phyloP scores from a whole-genome alignment of 2,113 vertebrate genomes.

The Perca flavescens region DNA sequence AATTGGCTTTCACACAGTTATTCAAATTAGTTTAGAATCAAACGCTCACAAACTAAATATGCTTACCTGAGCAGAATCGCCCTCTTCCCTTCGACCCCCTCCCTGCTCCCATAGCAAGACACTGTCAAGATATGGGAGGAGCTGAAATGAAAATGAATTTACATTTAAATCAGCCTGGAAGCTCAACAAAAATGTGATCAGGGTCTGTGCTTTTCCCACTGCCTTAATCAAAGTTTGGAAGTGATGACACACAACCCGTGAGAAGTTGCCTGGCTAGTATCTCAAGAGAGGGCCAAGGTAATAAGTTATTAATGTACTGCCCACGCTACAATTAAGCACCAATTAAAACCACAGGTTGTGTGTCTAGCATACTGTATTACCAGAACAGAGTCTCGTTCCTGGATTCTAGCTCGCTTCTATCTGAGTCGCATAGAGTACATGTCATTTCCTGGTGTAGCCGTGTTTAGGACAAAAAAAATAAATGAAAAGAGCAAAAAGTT shows the following conservation, averaged over 20 bases:
- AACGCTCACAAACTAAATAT: constrained; percentile 76
- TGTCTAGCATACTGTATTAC: constrained; percentile 31
- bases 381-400: constrained; percentile 35
- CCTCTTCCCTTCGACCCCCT: constrained; percentile 29
- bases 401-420: constrained; percentile 10
- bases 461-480: background rate
- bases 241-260: constrained; percentile 70
- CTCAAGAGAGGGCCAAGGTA: constrained; percentile 66
- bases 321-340: constrained; percentile 75
- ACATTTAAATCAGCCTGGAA: constrained; percentile 83
- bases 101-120: constrained; percentile 60
- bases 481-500: background rate
- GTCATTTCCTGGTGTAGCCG: background rate
- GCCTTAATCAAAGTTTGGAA: constrained; percentile 80
- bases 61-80: constrained; percentile 83
- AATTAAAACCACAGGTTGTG: constrained; percentile 70
- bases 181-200: constrained; percentile 79
- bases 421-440: constrained; percentile 9
- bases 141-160: constrained; percentile 81
- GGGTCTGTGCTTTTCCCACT: constrained; percentile 68
- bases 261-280: constrained; percentile 50
- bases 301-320: constrained; percentile 71
- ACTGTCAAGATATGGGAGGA: constrained; percentile 61
- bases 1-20: constrained; percentile 85
- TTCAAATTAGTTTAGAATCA: constrained; percentile 86